Evolutionary conservation across 2,113 vertebrate genomes (phyloP), one percentile per base, ranked within the genome.

Genomic region (Cyprinus carpio): DNA sequence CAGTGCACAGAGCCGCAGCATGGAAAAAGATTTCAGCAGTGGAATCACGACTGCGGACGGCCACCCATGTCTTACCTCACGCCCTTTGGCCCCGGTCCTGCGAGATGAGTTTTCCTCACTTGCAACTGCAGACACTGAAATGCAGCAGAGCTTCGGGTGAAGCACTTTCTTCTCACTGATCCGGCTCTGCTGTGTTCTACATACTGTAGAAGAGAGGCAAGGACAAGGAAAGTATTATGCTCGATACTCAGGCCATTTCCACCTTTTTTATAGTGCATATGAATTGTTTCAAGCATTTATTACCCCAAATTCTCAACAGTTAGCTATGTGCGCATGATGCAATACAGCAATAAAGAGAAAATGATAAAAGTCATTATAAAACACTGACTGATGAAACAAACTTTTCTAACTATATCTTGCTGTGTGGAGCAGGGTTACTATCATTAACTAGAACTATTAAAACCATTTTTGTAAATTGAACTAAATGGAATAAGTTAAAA

Each of bases 71-170:
- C 60, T 49, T 87, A 79, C 58, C 86, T 46, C 29, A 71, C 2
- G 6, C 40, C 90, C 78, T 89, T 89, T 90, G 82, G 84, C 90
- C 87, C 15, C 8, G 25, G n/a, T 80, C 86, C 85, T 69, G 10
- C 75, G 34, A 93, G 92, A 94, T 95, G 93, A 93, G 89, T 93
- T 95, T 95, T 90, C 91, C 62, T 78, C 84, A n/a, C 84, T 65
- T 37, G 62, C 56, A 34, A 3, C 81, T 85, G 87, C 69, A 87
- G 81, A 18, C 40, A 31, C 40, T 49, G 4, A 34, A 20, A 31
- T 9, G 46, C 25, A 40, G 51, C 76, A 58, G 16, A 37, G 51
- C 37, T 23, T 31, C 5, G 29, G 29, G 20, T 46, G 2, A 46
- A 40, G 18, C 71, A 0, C 23, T 2, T 15, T 27, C 72, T 43